A percentile compares a stretch with the other conserved stretches of the same genome.
Conservation (phyloP, 2,113 vertebrate species). For the Damaliscus lunatus region DNA sequence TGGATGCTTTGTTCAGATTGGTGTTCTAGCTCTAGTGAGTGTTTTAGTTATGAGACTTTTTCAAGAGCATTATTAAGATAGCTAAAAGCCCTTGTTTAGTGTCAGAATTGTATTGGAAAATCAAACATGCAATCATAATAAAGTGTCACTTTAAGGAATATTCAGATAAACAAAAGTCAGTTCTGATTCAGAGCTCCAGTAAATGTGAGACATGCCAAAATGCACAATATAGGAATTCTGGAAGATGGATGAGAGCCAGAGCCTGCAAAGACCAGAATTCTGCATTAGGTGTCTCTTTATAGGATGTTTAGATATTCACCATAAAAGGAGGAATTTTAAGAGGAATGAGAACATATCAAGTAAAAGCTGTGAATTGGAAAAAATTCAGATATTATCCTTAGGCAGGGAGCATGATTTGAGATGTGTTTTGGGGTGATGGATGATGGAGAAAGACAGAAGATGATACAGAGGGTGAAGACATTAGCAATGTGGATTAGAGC, state of each 20-base stretch:
- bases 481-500: neutral
- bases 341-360: neutral
- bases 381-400: neutral
- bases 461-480: neutral
- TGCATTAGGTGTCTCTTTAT: neutral
- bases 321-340: neutral
- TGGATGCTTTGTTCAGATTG: neutral
- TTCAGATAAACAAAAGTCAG: neutral
- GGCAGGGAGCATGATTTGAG: neutral
- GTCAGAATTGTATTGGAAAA: neutral
- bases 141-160: neutral
- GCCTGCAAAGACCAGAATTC: neutral
- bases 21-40: neutral
- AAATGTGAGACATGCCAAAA: neutral
- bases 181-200: neutral
- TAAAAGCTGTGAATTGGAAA: neutral
- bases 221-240: neutral
- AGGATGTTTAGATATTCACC: neutral
- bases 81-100: neutral
- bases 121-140: neutral
- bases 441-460: neutral
- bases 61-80: neutral
- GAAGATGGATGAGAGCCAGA: neutral
- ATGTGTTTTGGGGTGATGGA: neutral
- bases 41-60: neutral